Evolutionary conservation across 2,113 vertebrate species (phyloP).

Genomic region (Melanostigma gelatinosum): DNA sequence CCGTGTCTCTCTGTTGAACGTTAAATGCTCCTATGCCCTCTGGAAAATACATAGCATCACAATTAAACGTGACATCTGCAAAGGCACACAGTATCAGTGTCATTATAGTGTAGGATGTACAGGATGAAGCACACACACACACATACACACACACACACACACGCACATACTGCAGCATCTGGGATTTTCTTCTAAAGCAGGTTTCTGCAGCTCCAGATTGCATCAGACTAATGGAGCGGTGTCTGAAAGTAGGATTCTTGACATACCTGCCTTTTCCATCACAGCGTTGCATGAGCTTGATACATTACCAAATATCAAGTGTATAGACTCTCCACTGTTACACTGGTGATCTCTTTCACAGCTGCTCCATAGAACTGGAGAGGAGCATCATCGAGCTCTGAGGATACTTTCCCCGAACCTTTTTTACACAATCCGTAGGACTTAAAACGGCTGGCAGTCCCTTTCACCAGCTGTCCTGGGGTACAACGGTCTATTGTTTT

Average conservation of each 20-base stretch:
- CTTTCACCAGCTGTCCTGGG: conserved; percentile 35
- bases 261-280: conserved; percentile 82
- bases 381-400: conserved; percentile 49
- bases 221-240: conserved; percentile 69
- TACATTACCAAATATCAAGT: conserved; percentile 70
- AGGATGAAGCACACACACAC: conserved; percentile 48
- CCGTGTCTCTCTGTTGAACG: conserved; percentile 15
- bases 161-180: conserved; percentile 49
- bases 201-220: conserved; percentile 60
- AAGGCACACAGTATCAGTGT: conserved; percentile 64
- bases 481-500: conserved; percentile 61
- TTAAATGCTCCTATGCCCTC: conserved; percentile 41
- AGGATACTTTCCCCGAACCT: conserved; percentile 28
- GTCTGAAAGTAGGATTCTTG: conserved; percentile 74
- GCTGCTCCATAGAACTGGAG: conserved; percentile 44
- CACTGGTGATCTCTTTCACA: conserved; percentile 69
- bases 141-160: conserved; percentile 18
- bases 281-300: conserved; percentile 66
- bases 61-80: conserved; percentile 64
- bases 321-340: conserved; percentile 66
- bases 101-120: conserved; percentile 65
- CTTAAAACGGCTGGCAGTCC: conserved; percentile 41
- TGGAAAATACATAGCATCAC: conserved; percentile 69
- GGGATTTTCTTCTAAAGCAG: conserved; percentile 65
- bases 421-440: conserved; percentile 46